Evolutionary conservation across 2,888 invertebrate species (phyloP).

Genomic region (Acrobasis consociella): DNA sequence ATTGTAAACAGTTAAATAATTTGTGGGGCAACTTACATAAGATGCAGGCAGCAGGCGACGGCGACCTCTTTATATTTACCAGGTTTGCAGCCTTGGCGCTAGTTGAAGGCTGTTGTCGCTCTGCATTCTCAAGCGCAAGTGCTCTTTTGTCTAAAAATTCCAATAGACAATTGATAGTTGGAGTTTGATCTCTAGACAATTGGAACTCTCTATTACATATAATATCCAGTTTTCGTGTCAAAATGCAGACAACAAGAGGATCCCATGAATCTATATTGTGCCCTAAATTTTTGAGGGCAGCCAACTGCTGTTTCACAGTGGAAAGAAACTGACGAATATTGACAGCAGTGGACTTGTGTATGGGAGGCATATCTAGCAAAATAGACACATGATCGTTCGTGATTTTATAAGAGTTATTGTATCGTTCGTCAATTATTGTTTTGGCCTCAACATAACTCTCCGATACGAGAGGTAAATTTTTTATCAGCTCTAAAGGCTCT

Average conservation of each 20-base stretch:
- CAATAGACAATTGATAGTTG: not conserved
- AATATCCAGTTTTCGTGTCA: not conserved
- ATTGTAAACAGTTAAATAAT: constrained; percentile 28
- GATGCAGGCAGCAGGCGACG: constrained; percentile 5
- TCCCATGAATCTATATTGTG: not conserved
- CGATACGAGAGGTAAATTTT: too few species aligned
- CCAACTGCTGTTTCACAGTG: not conserved
- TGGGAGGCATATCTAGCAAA: not conserved
- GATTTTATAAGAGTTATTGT: not conserved
- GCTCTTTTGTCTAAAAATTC: constrained; percentile 3
- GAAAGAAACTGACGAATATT: constrained; percentile 2
- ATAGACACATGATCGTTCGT: not conserved
- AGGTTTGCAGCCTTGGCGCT: not conserved
- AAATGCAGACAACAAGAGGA: not conserved
- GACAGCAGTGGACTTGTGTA: not conserved
- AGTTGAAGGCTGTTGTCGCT: not conserved
- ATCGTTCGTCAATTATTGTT: not conserved
- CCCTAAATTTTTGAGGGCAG: constrained; percentile 1
- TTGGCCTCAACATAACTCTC: not conserved
- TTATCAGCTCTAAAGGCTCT: too few species aligned
- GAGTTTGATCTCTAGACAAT: not conserved
- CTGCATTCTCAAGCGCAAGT: constrained; percentile 3
- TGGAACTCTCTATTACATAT: not conserved
- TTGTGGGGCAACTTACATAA: constrained; percentile 30
- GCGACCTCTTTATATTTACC: too few species aligned